Evolutionary conservation across 2,113 vertebrate genomes (phyloP), one percentile per base, ranked within the genome.

Genomic region (Gobio gobio): DNA sequence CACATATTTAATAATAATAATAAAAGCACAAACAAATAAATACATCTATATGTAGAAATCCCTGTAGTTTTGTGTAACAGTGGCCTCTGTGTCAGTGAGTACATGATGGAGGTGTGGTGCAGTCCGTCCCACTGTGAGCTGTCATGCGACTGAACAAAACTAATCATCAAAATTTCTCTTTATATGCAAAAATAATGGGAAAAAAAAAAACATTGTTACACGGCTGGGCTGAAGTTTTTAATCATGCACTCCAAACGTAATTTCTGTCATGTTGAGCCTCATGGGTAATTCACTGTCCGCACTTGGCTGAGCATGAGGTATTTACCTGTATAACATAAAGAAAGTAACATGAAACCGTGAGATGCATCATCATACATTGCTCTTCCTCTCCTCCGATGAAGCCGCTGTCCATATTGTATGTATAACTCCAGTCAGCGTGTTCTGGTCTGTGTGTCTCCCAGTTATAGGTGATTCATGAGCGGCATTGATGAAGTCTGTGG

Each of bases 1-100:
- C 61, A 88, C 61, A 86, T 36, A 83, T 64, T 75, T n/a, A 70
- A 79, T 66, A 87, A 87, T 80, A 88, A 88, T 29, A 84, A 81
- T 75, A 88, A 88, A 84, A 81, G 89, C 83, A 82, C 58, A 79
- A 9, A 70, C 20, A 59, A 86, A 59, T 84, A 61, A 84, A 85
- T 63, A 29, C 40, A 82, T 59, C 63, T 51, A 47, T 75, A 86
- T 88, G 89, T 83, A 85, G 85, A 83, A 82, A 85, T 78, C 56
- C 59, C 29, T 82, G 74, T 16, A 68, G 66, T 81, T 83, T 26
- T 81, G 63, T 63, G 87, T 77, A 85, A 84, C 68, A 87, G 61
- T 87, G 68, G 58, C 70, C 63, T 58, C 45, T 54, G 84, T 83
- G 54, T 40, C 59, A 58, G 72, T 40, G 66, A 18, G 4, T 75